Evolutionary conservation across 2,113 vertebrate genomes (phyloP).

Genomic region (Zonotrichia leucophrys): DNA sequence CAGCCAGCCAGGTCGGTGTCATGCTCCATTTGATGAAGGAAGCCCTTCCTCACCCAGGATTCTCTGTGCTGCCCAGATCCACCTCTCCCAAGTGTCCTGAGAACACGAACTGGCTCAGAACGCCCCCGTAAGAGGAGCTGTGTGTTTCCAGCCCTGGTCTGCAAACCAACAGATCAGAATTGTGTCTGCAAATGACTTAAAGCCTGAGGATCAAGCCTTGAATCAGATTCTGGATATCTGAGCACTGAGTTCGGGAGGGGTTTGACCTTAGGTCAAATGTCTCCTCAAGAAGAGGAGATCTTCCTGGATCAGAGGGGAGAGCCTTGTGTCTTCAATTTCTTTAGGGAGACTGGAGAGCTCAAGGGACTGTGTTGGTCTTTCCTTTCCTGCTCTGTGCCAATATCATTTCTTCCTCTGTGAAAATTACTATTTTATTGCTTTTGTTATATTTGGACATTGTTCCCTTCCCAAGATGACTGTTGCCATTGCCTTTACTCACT

Average conservation of each 20-base stretch:
- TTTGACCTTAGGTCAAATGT: neutral
- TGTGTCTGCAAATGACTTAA: neutral
- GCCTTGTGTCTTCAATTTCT: neutral
- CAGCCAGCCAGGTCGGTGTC: neutral
- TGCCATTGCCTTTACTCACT: neutral
- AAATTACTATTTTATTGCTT: neutral
- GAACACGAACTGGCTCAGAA: rapidly evolving
- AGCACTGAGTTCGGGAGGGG: neutral
- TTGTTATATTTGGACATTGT: neutral
- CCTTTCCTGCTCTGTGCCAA: neutral
- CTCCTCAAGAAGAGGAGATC: neutral
- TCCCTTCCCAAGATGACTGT: neutral
- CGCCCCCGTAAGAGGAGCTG: rapidly evolving
- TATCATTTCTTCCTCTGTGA: neutral
- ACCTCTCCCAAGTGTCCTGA: neutral
- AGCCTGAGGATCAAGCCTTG: neutral
- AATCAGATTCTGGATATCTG: neutral
- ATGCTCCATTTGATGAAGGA: neutral
- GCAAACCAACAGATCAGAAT: neutral
- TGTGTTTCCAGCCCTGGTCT: neutral
- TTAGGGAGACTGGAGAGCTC: neutral
- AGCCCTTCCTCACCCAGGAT: neutral
- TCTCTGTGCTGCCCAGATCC: neutral
- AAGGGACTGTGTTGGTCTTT: neutral
- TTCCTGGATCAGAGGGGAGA: neutral